These are phyloP conservation scores for Brachycybe producta DNA, from an alignment of 2,888 invertebrate genomes.

Conservation along the genomic window DNA sequence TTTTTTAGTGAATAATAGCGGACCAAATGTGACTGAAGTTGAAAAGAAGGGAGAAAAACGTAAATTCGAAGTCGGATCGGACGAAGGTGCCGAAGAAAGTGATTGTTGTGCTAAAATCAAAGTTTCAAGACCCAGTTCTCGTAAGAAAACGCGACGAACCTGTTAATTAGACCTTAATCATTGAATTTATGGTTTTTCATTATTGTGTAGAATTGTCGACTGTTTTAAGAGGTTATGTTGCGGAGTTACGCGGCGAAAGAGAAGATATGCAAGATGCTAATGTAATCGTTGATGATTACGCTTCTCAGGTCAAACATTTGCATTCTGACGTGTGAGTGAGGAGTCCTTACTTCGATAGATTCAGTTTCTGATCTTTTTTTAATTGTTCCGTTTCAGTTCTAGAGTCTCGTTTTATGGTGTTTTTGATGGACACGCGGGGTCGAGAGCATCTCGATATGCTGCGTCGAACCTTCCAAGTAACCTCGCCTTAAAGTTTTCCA, in stretches of 20 bases:
- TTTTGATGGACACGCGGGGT: slow-evolving; percentile 41
- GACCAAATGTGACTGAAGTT: too few species aligned
- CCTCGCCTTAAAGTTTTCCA: slow-evolving; percentile 34
- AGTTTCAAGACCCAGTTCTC: slow-evolving; percentile 3
- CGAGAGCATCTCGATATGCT: slow-evolving; percentile 36
- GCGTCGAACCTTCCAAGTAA: slow-evolving; percentile 33
- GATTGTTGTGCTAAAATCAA: not conserved
- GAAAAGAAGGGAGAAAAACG: not conserved
- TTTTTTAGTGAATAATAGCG: too few species aligned
- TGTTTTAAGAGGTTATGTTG: slow-evolving; percentile 26
- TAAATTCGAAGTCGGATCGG: not conserved
- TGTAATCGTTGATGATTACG: slow-evolving; percentile 32
- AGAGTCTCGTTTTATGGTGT: slow-evolving; percentile 36
- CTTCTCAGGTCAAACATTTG: slow-evolving; percentile 25
- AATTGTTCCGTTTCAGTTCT: slow-evolving; percentile 27
- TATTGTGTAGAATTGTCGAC: slow-evolving; percentile 1
- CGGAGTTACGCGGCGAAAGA: slow-evolving; percentile 35
- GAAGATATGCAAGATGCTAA: slow-evolving; percentile 42
- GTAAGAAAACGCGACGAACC: not conserved
- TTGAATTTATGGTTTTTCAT: slow-evolving; percentile 10
- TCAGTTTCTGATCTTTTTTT: not conserved
- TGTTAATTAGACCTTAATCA: not conserved
- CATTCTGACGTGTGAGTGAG: slow-evolving; percentile 26
- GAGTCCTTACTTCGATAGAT: not conserved
- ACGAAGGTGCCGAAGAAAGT: not conserved